Percentiles rank a stretch among this genome's conserved stretches.
phyloP scores from a whole-genome alignment of 2,113 vertebrate genomes.

The Lasiurus cinereus region DNA sequence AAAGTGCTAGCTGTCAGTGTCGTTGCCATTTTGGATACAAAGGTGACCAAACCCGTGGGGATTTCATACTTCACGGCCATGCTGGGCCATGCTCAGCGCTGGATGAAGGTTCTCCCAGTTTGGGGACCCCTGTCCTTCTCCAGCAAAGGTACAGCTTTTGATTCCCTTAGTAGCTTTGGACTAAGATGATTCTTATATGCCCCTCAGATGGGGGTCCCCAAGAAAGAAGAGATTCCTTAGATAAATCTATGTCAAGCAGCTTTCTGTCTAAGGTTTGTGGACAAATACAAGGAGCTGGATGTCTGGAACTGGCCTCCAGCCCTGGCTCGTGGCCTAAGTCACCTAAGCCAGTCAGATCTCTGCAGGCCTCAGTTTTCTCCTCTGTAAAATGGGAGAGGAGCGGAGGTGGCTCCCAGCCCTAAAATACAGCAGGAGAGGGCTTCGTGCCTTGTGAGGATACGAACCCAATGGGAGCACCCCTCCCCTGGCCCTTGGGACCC shows the following conservation, averaged over 20 bases:
- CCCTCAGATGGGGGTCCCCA: neutral
- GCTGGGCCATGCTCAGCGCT: neutral
- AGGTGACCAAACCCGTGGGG: fast-evolving
- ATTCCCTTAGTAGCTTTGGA: neutral
- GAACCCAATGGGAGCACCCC: neutral
- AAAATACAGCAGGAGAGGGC: neutral
- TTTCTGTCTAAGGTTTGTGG: neutral
- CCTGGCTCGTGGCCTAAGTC: neutral
- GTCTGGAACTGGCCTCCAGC: neutral
- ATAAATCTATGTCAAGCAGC: neutral
- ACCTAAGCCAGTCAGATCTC: neutral
- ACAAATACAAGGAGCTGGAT: neutral
- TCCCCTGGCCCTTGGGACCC: neutral
- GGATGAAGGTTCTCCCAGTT: neutral
- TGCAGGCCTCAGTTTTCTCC: neutral
- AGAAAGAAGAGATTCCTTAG: neutral
- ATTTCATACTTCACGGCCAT: neutral
- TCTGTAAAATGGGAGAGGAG: neutral
- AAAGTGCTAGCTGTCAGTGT: neutral
- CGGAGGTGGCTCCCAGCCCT: neutral
- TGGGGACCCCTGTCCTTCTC: neutral
- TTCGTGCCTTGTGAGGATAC: neutral
- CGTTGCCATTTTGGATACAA: neutral
- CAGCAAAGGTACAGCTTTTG: neutral
- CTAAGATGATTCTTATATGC: neutral